Conservation (phyloP, 2,113 vertebrate species). For the Corythoichthys intestinalis region DNA sequence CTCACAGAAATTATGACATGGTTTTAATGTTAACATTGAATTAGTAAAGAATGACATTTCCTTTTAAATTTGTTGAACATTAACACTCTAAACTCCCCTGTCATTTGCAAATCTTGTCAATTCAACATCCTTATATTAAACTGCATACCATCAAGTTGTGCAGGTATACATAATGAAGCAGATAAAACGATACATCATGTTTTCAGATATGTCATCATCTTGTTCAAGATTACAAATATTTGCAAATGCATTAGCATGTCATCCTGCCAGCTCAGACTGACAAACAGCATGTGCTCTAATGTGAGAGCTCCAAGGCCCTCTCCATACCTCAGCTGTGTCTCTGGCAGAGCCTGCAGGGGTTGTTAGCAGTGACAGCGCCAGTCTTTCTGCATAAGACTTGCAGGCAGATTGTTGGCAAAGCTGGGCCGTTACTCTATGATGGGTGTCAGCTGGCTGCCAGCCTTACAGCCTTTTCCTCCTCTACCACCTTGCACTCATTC, state of each 20-base stretch:
- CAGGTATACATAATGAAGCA: not conserved
- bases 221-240: conserved; percentile 18
- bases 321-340: conserved; percentile 51
- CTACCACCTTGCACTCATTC: conserved; percentile 35
- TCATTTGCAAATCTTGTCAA: not conserved
- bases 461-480: conserved; percentile 30
- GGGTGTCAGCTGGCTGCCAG: conserved; percentile 50
- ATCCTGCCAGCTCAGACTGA: conserved; percentile 36
- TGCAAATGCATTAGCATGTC: conserved; percentile 15
- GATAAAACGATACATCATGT: not conserved
- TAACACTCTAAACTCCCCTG: not conserved
- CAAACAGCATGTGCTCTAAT: conserved; percentile 50
- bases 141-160: not conserved
- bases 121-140: not conserved
- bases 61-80: not conserved
- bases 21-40: not conserved
- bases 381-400: conserved; percentile 53
- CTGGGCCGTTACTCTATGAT: conserved; percentile 41
- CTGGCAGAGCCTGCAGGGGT: conserved; percentile 61
- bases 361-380: conserved; percentile 55
- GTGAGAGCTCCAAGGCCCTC: conserved; percentile 29
- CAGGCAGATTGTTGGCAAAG: conserved; percentile 61
- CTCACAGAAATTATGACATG: not conserved
- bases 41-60: not conserved
- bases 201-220: conserved; percentile 7